These are phyloP conservation scores for Kryptolebias ocellatus DNA, from an alignment of 2,797 vertebrate species.

Conservation along the genomic window DNA sequence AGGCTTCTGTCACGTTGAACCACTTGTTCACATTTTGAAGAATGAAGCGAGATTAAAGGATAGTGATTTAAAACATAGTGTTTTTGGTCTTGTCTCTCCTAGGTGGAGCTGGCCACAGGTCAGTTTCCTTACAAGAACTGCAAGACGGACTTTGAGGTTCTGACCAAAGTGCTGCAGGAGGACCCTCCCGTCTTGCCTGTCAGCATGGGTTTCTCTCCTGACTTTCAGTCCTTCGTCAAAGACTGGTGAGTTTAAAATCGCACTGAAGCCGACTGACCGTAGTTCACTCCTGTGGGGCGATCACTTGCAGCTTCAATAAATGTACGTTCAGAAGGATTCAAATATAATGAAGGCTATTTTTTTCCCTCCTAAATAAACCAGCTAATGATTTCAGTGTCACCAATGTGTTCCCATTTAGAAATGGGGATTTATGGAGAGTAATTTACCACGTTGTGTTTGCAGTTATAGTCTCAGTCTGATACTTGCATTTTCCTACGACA, in stretches of 20 bases:
- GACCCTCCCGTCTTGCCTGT: slow-evolving; percentile 92
- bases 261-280: neutral
- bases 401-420: too few relatives aligned
- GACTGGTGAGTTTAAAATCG: slow-evolving; percentile 86
- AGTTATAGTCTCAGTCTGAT: too few relatives aligned
- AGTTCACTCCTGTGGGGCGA: neutral
- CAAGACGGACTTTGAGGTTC: slow-evolving; percentile 97
- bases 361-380: too few relatives aligned
- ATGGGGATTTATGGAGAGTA: too few relatives aligned
- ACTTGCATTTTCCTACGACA: too few relatives aligned
- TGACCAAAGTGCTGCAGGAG: slow-evolving; percentile 98
- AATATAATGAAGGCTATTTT: neutral
- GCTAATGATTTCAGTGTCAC: too few relatives aligned
- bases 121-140: slow-evolving; percentile 98
- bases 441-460: too few relatives aligned
- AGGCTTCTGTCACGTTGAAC: too few relatives aligned
- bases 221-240: slow-evolving; percentile 97
- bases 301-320: neutral
- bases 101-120: slow-evolving; percentile 96
- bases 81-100: slow-evolving; percentile 5
- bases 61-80: neutral
- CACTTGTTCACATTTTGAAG: neutral
- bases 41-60: neutral
- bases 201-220: slow-evolving; percentile 92
- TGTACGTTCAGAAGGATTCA: neutral